Evolutionary conservation across 2,888 invertebrate species (phyloP).

Genomic region (Spatulosminthurus flaviceps): DNA sequence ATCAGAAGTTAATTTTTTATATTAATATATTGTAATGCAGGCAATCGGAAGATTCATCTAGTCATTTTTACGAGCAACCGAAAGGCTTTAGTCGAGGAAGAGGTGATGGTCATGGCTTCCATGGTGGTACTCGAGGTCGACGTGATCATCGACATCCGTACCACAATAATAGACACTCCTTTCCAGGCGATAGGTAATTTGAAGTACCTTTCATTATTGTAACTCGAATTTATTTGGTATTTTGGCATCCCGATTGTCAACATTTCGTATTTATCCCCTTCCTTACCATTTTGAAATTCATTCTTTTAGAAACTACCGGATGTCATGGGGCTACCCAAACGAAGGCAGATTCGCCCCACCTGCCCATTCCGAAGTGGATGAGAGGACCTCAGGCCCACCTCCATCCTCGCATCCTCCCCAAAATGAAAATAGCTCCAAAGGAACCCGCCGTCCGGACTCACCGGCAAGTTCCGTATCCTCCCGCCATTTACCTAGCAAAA

Average conservation of each 20-base stretch:
- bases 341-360: conserved; percentile 62
- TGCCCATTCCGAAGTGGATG: conserved; percentile 60
- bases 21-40: conserved; percentile 49
- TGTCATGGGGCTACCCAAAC: conserved; percentile 62
- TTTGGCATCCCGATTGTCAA: too few species aligned
- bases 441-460: conserved; percentile 62
- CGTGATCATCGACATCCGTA: conserved; percentile 61
- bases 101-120: conserved; percentile 64
- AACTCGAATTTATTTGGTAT: too few species aligned
- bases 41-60: conserved; percentile 64
- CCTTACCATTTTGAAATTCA: not conserved
- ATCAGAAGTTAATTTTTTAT: conserved; percentile 18
- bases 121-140: conserved; percentile 59
- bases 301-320: conserved; percentile 58
- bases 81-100: conserved; percentile 64
- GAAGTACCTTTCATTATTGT: not conserved
- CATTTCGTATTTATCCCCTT: not conserved
- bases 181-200: conserved; percentile 59
- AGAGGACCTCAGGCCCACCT: conserved; percentile 59
- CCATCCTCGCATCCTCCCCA: conserved; percentile 57
- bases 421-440: conserved; percentile 61
- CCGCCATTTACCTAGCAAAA: conserved; percentile 62
- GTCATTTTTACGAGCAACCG: conserved; percentile 64
- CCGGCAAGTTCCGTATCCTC: conserved; percentile 63
- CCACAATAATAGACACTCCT: conserved; percentile 61